phyloP scores from a whole-genome alignment of 1,140 invertebrate genomes.

The Monomorium pharaonis region DNA sequence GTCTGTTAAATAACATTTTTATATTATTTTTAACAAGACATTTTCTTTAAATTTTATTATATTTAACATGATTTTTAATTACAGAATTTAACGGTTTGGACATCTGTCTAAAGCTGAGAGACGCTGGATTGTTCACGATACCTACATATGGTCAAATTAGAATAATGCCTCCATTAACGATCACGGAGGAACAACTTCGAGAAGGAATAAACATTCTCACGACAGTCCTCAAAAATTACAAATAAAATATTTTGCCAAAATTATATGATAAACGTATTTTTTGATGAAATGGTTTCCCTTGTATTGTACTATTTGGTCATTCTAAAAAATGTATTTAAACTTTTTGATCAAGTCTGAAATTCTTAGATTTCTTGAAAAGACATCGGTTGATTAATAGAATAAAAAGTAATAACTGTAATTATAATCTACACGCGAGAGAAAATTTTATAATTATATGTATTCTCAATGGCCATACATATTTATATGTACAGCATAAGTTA shows the following conservation, averaged over 20 bases:
- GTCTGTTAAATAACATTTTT: neutral
- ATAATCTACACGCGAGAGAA: neutral
- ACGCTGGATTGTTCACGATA: conserved; percentile 91
- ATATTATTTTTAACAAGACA: neutral
- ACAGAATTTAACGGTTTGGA: conserved; percentile 88
- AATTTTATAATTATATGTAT: conserved; percentile 20
- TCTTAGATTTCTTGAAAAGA: neutral
- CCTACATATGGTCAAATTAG: conserved; percentile 92
- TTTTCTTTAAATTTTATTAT: conserved; percentile 4
- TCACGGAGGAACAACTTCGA: conserved; percentile 88
- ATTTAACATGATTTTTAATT: neutral
- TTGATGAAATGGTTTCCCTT: neutral
- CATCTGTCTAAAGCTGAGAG: conserved; percentile 89
- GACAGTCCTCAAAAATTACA: conserved; percentile 56
- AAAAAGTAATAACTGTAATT: neutral
- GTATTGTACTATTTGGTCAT: neutral
- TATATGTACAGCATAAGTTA: neutral
- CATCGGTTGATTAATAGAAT: neutral
- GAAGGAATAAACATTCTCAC: conserved; percentile 87
- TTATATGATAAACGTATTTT: neutral
- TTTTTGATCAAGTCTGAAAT: neutral
- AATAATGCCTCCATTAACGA: conserved; percentile 90
- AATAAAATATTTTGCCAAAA: conserved; percentile 20
- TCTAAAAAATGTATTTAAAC: neutral
- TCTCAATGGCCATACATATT: neutral